Base-by-base conservation (phyloP, 2,888 invertebrate genomes). In the Apomyelois bistriatella region DNA sequence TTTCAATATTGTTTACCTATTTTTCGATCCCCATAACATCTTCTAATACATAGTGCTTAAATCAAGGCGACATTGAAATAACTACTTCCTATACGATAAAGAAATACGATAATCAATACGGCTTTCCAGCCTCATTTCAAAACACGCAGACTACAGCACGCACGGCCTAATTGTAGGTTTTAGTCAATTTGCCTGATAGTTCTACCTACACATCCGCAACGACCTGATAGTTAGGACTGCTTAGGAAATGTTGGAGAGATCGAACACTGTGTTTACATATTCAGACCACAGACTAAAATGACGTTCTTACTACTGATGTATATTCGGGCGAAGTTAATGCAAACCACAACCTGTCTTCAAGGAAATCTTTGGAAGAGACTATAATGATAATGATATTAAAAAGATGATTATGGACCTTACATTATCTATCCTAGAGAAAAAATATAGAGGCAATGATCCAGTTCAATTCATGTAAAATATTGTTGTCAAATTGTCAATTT, bases 181-280 rank as follows among this genome's bases (percentile, higher is more conserved):
- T 7, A 12, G 28, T 28, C 42, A 43, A 43, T 43, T 43, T 43
- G 28, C 42, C 16, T 40, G 40, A 37, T 17, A 9, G 28, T 7
- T 30, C 42, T 28, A 6, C 42, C 42, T 43, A 35, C 30, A 48
- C 36, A 58, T 61, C 43, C 12, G 58, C 54, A 61, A 58, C 58
- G 59, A 62, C 62, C 48, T 48, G 48, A 47, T 56, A 55, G 59
- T 57, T 64, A 51, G 42, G 48, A 38, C 12, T 38, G 15, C 15
- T 6, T 13, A 10, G 37, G 10, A 38, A 38, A 35, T 35, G 35
- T 38, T 4, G 22, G 22, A 22, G 5, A 3, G 37, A 13, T 38
- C 37, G 13, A 38, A 38, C 37, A 38, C 37, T 13, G 15, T 38
- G 37, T 38, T 38, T 38, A 38, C 37, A 15, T 38, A 38, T 38